phyloP scores from a whole-genome alignment of 1,140 invertebrate genomes.

The Grapholita molesta region DNA sequence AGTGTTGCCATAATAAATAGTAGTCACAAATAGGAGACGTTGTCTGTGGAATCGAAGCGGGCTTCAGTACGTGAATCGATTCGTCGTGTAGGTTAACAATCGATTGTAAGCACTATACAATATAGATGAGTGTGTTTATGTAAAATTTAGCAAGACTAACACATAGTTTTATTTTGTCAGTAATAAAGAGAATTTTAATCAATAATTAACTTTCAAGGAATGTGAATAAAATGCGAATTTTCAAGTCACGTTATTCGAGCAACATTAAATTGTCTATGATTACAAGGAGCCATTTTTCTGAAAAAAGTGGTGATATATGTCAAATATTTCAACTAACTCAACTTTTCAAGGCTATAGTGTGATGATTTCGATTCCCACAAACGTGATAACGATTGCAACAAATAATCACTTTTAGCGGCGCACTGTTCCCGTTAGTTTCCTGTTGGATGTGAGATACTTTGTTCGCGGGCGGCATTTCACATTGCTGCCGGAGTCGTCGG shows the following conservation, averaged over 20 bases:
- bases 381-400: slow-evolving; percentile 63
- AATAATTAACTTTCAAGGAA: no score
- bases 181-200: no score
- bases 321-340: slow-evolving; percentile 56
- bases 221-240: not conserved
- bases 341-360: slow-evolving; percentile 62
- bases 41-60: slow-evolving; percentile 32
- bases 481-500: not conserved
- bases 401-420: slow-evolving; percentile 44
- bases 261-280: slow-evolving; percentile 34
- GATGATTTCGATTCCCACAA: slow-evolving; percentile 67
- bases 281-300: slow-evolving; percentile 48
- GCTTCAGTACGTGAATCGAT: not conserved
- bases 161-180: no score
- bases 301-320: slow-evolving; percentile 64
- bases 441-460: slow-evolving; percentile 29
- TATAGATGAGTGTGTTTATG: not conserved
- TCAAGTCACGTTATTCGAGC: not conserved
- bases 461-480: slow-evolving; percentile 5
- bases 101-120: not conserved
- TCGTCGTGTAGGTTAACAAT: not conserved
- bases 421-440: slow-evolving; percentile 7
- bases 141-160: no score
- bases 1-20: not conserved
- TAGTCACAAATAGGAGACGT: slow-evolving; percentile 3